Evolutionary conservation across 2,888 invertebrate species (phyloP).

Genomic region (Plagiodera versicolora): DNA sequence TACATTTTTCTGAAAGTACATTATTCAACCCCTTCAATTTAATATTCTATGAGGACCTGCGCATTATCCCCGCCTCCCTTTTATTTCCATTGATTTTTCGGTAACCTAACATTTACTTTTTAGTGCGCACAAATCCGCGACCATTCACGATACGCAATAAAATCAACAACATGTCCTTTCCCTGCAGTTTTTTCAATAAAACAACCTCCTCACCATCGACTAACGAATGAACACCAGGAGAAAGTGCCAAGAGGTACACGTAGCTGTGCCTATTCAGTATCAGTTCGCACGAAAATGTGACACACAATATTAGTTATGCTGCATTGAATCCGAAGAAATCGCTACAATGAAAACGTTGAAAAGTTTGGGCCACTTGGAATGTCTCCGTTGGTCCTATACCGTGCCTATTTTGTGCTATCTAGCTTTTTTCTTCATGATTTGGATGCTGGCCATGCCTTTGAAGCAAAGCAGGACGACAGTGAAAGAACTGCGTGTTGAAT

Average conservation of each 20-base stretch:
- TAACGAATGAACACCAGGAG: background rate
- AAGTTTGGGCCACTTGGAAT: constrained; percentile 32
- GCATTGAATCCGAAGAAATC: background rate
- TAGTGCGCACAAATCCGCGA: background rate
- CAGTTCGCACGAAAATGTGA: background rate
- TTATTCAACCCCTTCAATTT: too few species aligned
- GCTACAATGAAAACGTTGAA: constrained; percentile 20
- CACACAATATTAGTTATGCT: background rate
- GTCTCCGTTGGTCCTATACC: constrained; percentile 59
- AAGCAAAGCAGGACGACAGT: constrained; percentile 44
- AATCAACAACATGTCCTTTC: background rate
- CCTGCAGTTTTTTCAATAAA: background rate
- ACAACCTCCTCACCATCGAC: background rate
- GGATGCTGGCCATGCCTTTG: constrained; percentile 57
- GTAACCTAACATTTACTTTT: too few species aligned
- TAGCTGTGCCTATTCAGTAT: background rate
- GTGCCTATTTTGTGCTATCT: constrained; percentile 61
- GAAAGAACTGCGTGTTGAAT: constrained; percentile 37
- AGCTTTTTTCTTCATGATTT: constrained; percentile 58
- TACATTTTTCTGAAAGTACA: too few species aligned
- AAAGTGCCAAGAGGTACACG: background rate
- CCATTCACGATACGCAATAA: background rate
- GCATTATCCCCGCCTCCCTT: too few species aligned
- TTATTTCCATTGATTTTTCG: too few species aligned
- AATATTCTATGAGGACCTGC: too few species aligned